These are phyloP conservation scores for Typhlichthys subterraneus DNA, from an alignment of 2,797 vertebrate species.

Conservation along the genomic window DNA sequence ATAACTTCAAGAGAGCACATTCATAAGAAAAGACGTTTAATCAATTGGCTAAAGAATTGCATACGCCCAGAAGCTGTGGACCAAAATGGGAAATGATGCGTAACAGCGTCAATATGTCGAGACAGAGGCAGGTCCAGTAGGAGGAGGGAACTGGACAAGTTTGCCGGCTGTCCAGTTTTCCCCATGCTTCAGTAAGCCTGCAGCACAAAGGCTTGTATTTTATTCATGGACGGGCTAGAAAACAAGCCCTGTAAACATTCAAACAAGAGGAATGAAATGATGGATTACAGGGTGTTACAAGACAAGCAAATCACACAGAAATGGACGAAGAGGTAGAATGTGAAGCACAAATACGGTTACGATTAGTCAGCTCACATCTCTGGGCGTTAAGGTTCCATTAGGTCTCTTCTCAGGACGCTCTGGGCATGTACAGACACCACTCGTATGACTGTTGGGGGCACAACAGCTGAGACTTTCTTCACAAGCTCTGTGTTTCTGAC, in stretches of 20 bases:
- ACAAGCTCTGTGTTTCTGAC: too few species aligned
- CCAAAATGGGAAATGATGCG: constrained; percentile 32
- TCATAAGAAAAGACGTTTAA: constrained; percentile 18
- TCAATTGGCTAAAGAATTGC: constrained; percentile 19
- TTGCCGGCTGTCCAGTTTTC: constrained; percentile 33
- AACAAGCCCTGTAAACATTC: constrained; percentile 31
- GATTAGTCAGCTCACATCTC: not conserved
- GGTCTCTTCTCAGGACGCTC: too few species aligned
- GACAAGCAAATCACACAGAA: constrained; percentile 7
- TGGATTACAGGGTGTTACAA: constrained; percentile 1
- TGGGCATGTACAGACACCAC: too few species aligned
- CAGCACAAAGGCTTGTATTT: constrained; percentile 44
- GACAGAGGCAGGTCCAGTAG: constrained; percentile 19
- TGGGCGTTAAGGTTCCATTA: too few species aligned
- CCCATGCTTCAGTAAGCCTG: constrained; percentile 43
- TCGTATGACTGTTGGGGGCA: too few species aligned
- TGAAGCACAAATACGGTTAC: constrained; percentile 19
- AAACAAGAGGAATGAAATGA: not conserved
- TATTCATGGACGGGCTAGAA: constrained; percentile 52
- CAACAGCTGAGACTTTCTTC: too few species aligned
- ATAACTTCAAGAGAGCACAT: not conserved
- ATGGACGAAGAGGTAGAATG: constrained; percentile 6
- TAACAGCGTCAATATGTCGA: constrained; percentile 59
- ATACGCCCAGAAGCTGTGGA: constrained; percentile 35
- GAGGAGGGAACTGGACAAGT: constrained; percentile 36